Percentiles rank a stretch among this genome's conserved stretches.
Evolutionary conservation across 2,113 vertebrate species (phyloP).

Genomic region (Podiceps cristatus): DNA sequence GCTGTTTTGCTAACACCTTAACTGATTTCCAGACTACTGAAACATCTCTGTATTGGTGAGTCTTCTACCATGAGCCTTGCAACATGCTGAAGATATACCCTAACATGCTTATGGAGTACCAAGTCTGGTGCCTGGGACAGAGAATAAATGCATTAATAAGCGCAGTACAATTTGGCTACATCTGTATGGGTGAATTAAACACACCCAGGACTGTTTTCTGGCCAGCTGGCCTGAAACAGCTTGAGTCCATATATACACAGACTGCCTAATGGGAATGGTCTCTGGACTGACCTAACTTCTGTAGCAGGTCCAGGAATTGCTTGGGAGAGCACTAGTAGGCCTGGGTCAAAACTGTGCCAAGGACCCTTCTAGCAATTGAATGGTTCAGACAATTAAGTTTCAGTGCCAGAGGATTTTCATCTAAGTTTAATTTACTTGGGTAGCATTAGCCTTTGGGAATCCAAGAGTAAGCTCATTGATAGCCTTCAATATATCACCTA

Average conservation of each 20-base stretch:
- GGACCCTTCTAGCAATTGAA: constrained; percentile 38
- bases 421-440: constrained; percentile 50
- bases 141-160: not conserved
- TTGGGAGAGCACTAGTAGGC: not conserved
- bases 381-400: constrained; percentile 18
- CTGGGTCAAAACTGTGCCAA: constrained; percentile 29
- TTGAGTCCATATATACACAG: not conserved
- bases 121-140: not conserved
- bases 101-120: not conserved
- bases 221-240: not conserved
- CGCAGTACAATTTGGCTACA: not conserved
- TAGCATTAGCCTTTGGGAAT: constrained; percentile 32
- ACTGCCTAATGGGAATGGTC: not conserved
- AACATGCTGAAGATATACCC: not conserved
- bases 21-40: not conserved
- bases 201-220: not conserved
- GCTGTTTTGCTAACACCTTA: not conserved
- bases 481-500: constrained; percentile 40
- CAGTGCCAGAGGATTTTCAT: constrained; percentile 41
- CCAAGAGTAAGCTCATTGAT: constrained; percentile 38
- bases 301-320: constrained; percentile 4
- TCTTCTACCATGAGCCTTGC: not conserved
- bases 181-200: not conserved
- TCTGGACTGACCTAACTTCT: not conserved
- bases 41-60: not conserved